phyloP scores from a whole-genome alignment of 1,140 invertebrate species.

The Pomacea maculata region DNA sequence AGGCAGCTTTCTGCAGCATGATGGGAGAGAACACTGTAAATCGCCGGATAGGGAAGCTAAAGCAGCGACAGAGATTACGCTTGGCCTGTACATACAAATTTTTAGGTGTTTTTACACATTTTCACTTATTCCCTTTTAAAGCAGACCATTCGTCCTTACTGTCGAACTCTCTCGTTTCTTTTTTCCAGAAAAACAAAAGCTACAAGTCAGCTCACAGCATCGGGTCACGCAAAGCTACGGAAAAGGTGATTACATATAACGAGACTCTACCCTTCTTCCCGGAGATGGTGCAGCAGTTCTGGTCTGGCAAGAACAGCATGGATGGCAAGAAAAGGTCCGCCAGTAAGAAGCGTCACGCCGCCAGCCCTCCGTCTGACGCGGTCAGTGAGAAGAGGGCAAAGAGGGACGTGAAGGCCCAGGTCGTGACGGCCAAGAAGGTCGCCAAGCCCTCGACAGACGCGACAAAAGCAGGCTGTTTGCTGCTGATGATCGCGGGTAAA shows the following conservation, averaged over 20 bases:
- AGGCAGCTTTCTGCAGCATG: too few relatives aligned
- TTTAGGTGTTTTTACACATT: too few relatives aligned
- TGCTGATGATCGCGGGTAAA: too few relatives aligned
- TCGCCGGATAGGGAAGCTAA: too few relatives aligned
- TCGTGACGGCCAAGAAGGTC: neutral
- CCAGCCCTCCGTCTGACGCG: neutral
- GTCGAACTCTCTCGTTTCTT: neutral
- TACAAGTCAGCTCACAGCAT: conserved; percentile 39
- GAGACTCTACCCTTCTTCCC: conserved; percentile 28
- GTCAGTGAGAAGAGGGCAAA: neutral
- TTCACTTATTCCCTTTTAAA: too few relatives aligned
- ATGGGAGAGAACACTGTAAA: too few relatives aligned
- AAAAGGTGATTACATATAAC: conserved; percentile 41
- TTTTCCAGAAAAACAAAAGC: conserved; percentile 20
- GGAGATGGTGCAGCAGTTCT: conserved; percentile 18
- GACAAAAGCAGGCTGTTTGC: too few relatives aligned
- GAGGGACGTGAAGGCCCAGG: neutral
- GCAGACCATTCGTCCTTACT: neutral
- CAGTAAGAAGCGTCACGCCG: neutral
- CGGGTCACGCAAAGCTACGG: conserved; percentile 34
- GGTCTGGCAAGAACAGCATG: conserved; percentile 9
- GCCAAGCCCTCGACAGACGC: too few relatives aligned
- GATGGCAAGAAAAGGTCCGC: neutral
- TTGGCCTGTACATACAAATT: too few relatives aligned
- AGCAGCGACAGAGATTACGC: too few relatives aligned